Evolutionary conservation across 2,113 vertebrate species (phyloP), one percentile per base, ranked within the genome.

Genomic region (Callospermophilus lateralis): DNA sequence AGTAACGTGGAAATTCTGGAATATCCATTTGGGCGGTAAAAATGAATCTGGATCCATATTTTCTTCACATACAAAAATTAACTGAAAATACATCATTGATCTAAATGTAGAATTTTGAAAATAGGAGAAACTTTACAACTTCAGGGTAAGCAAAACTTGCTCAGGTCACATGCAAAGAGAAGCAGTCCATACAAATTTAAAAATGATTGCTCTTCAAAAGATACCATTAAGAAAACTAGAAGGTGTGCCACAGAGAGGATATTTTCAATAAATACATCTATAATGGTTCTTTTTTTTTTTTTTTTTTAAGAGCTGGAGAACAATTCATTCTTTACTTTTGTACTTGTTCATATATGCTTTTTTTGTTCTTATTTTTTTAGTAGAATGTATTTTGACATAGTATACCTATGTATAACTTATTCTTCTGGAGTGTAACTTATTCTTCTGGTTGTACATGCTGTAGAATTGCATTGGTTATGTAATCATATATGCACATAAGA

Each of bases 81-180:
- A 92, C 51, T 84, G 28, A 78, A 77, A 76, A 34, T 55, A 22
- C 77, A 34, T 93, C 6, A 22, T 45, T 34, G 39, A 79, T 12
- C 63, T 92, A 90, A 91, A 65, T 84, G 6, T 90, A 65, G 84
- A 95, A n/a, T 32, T 76, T 81, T 15, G 81, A 78, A 91, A 95
- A 84, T 1, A 15, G 45, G 45, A 45, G 45, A 45, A 45, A 45
- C 8, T 45, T 45, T 45, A 45, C 45, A 45, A 9, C 45, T 45
- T 45, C 45, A 45, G 79, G 11, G 22, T 83, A 83, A 86, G 11
- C 48, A 79, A 73, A 93, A 92, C 37, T 85, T 85, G 30, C 79
- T 67, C 22, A 74, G 24, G 10, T 89, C 58, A 91, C 81, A 53
- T 84, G 89, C 93, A 76, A 51, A 85, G 58, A 83, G 20, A 87